Base-by-base conservation (phyloP, 2,113 vertebrate species). In the Pituophis catenifer region DNA sequence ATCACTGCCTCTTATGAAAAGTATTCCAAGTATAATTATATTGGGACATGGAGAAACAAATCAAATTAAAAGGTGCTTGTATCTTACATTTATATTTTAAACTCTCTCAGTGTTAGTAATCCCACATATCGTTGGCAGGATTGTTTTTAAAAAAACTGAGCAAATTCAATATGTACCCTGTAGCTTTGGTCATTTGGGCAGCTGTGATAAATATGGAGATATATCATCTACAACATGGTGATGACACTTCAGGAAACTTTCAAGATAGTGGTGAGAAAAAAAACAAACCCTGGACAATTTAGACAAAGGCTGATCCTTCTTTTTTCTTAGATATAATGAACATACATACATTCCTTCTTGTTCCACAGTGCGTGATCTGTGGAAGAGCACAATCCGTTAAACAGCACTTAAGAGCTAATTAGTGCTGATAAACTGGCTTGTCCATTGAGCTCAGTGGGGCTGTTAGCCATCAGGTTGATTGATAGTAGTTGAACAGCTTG, bases 341-440 rank as follows among this genome's bases (percentile, higher is more conserved):
- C 17, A 91, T 8, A 11, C 21, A n/a, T 29, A 50, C 3, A 0
- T 87, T 57, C 19, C 59, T 62, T 59, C 44, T 52, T 70, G 89
- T 48, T 53, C 48, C 19, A 0, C 62, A 33, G 15, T 88, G 85
- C 85, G 1, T 50, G 24, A n/a, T 54, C 91, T 87, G 44, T n/a
- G 58, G 75, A 52, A n/a, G 8, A 50, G 50, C 86, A 58, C 86
- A 50, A 87, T 87, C 44, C 8, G 10, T 62, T 50, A 92, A 87
- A 87, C 10, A 50, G 26, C 91, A 92, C 91, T 92, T 62, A 91
- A 33, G 53, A 29, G 90, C 75, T 91, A 62, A 92, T 92, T 92
- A 59, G 81, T 23, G 38, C 91, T 62, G 85, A 92, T 87, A 87
- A 92, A 92, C 23, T 52, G 57, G 10, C 26, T 23, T 87, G 85